Percentiles rank a stretch among this genome's conserved stretches.
These are phyloP conservation scores for Crambe crambe DNA, from an alignment of 37 sponge, comb jelly and placozoan species.

Conservation along the genomic window DNA sequence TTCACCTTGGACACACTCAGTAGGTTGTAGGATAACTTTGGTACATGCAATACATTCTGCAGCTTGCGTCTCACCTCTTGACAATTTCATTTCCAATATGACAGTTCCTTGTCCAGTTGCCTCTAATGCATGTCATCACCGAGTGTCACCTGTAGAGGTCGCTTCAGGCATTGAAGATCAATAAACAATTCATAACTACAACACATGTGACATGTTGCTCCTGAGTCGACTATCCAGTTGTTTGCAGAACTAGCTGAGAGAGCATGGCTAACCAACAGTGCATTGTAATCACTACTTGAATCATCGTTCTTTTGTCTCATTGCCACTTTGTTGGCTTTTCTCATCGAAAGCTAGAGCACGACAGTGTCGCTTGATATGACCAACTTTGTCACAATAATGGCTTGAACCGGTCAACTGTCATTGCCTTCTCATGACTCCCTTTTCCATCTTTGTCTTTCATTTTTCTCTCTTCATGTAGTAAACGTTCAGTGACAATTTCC, in stretches of 20 bases:
- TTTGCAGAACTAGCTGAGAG: not conserved
- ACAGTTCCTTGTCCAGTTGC: too few relatives aligned
- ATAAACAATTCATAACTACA: not conserved
- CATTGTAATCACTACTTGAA: not conserved
- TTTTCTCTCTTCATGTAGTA: constrained; percentile 51
- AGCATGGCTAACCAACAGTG: too few relatives aligned
- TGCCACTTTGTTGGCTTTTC: not conserved
- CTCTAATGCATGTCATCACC: too few relatives aligned
- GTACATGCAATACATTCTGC: too few relatives aligned
- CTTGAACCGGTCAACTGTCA: too few relatives aligned
- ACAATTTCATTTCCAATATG: not conserved
- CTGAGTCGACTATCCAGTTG: constrained; percentile 39
- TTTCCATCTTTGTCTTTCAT: not conserved
- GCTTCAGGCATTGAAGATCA: not conserved
- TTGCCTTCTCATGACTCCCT: too few relatives aligned
- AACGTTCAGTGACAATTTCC: constrained; percentile 46
- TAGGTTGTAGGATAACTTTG: constrained; percentile 50
- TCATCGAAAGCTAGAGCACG: too few relatives aligned
- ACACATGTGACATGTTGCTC: constrained; percentile 34
- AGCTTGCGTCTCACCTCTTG: not conserved
- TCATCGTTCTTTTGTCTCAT: too few relatives aligned
- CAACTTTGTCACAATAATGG: not conserved
- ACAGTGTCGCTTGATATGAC: not conserved
- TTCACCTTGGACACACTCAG: constrained; percentile 53
- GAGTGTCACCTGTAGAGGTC: constrained; percentile 1